These are phyloP conservation scores for Eueremaeus valkanovi DNA, from an alignment of 2,888 invertebrate species.

Conservation along the genomic window DNA sequence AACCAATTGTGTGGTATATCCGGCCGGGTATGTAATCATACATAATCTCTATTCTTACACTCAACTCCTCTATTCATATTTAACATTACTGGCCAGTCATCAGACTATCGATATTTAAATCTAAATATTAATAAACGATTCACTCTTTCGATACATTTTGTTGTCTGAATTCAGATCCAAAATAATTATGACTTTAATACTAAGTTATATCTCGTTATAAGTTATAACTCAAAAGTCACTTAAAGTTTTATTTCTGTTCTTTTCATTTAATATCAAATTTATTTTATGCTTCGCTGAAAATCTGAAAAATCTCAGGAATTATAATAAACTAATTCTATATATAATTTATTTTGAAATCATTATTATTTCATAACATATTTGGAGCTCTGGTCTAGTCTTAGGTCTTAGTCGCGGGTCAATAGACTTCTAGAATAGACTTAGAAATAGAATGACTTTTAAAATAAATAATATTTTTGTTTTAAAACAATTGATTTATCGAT, in stretches of 20 bases:
- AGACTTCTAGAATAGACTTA: too few species aligned
- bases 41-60: not conserved
- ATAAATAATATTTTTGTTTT: not conserved
- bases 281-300: conserved; percentile 20
- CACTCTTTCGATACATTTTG: too few species aligned
- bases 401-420: too few species aligned
- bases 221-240: not conserved
- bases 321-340: too few species aligned
- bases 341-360: not conserved
- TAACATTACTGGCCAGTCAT: too few species aligned
- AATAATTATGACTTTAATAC: too few species aligned
- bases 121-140: too few species aligned
- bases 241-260: not conserved
- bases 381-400: not conserved
- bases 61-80: not conserved
- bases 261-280: not conserved
- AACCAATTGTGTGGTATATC: conserved; percentile 86
- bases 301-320: not conserved
- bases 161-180: too few species aligned
- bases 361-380: not conserved
- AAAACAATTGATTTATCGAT: not conserved
- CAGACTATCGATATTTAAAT: not conserved
- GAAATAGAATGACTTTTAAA: not conserved
- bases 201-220: not conserved
- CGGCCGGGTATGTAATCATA: conserved; percentile 85